phyloP scores from a whole-genome alignment of 2,113 vertebrate genomes.

The Rhinoptilus africanus region DNA sequence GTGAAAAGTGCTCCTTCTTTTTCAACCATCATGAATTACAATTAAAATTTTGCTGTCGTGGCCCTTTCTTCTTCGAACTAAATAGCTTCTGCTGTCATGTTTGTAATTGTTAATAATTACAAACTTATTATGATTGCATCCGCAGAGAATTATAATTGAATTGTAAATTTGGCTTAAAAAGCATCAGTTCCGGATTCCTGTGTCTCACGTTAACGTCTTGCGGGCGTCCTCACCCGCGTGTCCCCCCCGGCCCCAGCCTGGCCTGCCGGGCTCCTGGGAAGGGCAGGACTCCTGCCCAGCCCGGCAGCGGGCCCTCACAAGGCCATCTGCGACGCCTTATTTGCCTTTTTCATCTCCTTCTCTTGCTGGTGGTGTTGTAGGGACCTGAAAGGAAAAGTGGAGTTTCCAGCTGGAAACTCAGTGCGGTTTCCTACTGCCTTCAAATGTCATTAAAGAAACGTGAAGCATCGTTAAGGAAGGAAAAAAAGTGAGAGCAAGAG shows the following conservation, averaged over 20 bases:
- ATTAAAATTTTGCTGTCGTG: background rate
- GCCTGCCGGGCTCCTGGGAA: background rate
- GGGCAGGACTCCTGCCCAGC: background rate
- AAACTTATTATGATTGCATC: background rate
- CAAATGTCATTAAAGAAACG: background rate
- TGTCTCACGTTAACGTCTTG: background rate
- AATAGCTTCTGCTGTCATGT: background rate
- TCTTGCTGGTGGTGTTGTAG: background rate
- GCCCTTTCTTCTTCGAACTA: background rate
- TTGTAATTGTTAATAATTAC: constrained; percentile 28
- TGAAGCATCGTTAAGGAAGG: background rate
- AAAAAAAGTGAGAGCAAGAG: background rate
- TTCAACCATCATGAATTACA: background rate
- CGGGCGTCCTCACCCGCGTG: background rate
- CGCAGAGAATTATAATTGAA: background rate
- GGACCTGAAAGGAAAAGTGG: background rate
- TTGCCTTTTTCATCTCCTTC: background rate
- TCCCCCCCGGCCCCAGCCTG: background rate
- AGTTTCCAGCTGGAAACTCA: background rate
- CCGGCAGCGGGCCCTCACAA: background rate
- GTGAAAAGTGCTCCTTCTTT: background rate
- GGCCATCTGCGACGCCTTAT: background rate
- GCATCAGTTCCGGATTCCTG: background rate
- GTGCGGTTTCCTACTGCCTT: background rate
- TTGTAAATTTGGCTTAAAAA: background rate